These are phyloP conservation scores for Parauchenoglanis ngamensis DNA, from an alignment of 2,797 vertebrate species.

Conservation along the genomic window DNA sequence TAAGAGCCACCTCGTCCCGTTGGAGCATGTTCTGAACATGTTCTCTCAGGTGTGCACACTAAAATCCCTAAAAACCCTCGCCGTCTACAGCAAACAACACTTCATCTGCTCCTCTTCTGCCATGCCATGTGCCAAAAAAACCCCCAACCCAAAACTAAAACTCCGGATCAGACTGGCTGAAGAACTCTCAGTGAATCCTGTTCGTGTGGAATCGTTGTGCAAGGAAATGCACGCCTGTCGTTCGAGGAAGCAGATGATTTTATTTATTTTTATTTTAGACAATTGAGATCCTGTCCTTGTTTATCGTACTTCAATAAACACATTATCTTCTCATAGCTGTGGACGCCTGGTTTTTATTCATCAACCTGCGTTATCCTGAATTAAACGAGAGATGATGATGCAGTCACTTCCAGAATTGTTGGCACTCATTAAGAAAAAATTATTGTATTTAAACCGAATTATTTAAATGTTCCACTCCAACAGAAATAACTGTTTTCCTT, in stretches of 20 bases:
- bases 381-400: neutral
- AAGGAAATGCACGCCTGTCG: slow-evolving; percentile 15
- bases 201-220: neutral
- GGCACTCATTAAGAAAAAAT: neutral
- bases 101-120: neutral
- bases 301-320: slow-evolving; percentile 87
- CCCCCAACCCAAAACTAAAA: neutral
- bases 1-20: neutral
- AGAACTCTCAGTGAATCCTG: slow-evolving; percentile 6
- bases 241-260: slow-evolving; percentile 66
- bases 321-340: slow-evolving; percentile 63
- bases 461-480: neutral
- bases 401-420: neutral
- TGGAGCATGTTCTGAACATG: too few species aligned
- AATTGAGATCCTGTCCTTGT: slow-evolving; percentile 66
- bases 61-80: neutral
- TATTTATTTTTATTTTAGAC: slow-evolving; percentile 80
- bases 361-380: neutral
- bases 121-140: slow-evolving; percentile 49
- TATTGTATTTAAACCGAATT: neutral
- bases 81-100: neutral
- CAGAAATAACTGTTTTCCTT: neutral
- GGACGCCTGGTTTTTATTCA: neutral
- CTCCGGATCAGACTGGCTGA: slow-evolving; percentile 4
- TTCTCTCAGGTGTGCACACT: slow-evolving; percentile 10